Evolutionary conservation across 2,113 vertebrate species (phyloP), one percentile per base, ranked within the genome.

Genomic region (Alosa alosa): DNA sequence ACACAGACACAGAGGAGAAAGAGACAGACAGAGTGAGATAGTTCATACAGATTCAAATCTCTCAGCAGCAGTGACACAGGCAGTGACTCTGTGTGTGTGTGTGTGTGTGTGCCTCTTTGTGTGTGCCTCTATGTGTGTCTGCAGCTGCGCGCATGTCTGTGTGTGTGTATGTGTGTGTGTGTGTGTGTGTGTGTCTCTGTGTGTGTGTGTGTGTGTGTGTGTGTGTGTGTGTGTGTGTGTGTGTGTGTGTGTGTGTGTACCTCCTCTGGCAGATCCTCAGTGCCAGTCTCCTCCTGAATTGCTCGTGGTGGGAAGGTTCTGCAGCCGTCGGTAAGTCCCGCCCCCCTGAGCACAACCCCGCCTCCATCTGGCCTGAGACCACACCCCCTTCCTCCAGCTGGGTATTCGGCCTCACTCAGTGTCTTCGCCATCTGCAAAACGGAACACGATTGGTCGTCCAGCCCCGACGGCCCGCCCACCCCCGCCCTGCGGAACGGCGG

Each of bases 351-450:
- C 4, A 91, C 89, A 0, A 90, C 64, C 0, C 90, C 75, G 95
- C 89, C 0, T 86, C 88, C 85, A 89, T 88, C 68, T 46, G 89
- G 7, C 88, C 92, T 91, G 0, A 91, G 1, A 93, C 91, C 0
- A 94, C 91, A 1, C 94, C 94, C 3, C 95, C 93, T n/a, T 75
- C 90, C 31, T 90, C 94, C 95, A 0, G 92, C 89, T 0, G 93
- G 88, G 10, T 96, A 99, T 90, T 98, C 97, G 83, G 96, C 97
- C 90, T 99, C 98, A 4, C 97, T 99, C 91, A 99, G 93, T 0
- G 97, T 97, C 92, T 97, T 97, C 88, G 98, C 98, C 96, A 99
- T 97, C 93, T 99, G 98, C 39, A 99, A 96, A 86, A 99, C 98
- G 0, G 97, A 99, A 90, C 97, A 99, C 2, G 98, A 99, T 31